A percentile compares a stretch with the other conserved stretches of the same genome.
Conservation (phyloP, 1,140 invertebrate genomes). For the Zophobas atratus region DNA sequence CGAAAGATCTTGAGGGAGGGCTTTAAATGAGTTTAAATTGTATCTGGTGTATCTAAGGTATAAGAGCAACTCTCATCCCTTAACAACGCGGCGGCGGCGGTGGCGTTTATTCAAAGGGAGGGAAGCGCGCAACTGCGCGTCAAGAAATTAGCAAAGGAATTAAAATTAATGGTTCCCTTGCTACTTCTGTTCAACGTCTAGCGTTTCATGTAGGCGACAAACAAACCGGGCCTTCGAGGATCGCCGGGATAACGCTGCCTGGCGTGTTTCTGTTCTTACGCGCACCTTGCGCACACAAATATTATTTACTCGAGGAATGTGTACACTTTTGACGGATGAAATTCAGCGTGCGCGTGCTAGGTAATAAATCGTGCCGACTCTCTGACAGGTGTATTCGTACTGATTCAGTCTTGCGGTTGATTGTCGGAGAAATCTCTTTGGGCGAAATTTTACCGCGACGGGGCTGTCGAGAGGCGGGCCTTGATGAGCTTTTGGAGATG, state of each 20-base stretch:
- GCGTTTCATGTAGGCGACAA: constrained; percentile 47
- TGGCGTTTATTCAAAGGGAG: constrained; percentile 46
- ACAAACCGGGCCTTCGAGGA: constrained; percentile 33
- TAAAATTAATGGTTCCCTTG: constrained; percentile 49
- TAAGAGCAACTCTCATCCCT: constrained; percentile 44
- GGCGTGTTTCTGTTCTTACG: constrained; percentile 5
- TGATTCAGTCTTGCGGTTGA: constrained; percentile 7
- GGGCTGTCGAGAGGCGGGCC: background rate
- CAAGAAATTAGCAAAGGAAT: constrained; percentile 52
- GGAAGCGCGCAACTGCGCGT: constrained; percentile 34
- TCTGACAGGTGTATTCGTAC: constrained; percentile 27
- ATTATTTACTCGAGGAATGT: constrained; percentile 30
- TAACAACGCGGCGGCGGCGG: constrained; percentile 44
- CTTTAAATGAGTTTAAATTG: constrained; percentile 46
- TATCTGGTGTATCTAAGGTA: constrained; percentile 47
- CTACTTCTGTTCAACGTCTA: constrained; percentile 47
- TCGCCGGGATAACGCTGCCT: constrained; percentile 9
- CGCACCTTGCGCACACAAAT: constrained; percentile 21
- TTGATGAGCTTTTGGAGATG: too few species aligned
- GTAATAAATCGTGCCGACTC: constrained; percentile 17
- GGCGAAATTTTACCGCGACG: constrained; percentile 5
- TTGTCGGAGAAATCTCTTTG: constrained; percentile 14
- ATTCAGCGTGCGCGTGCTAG: constrained; percentile 21
- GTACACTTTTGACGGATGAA: constrained; percentile 35
- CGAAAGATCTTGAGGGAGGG: constrained; percentile 39